These are phyloP conservation scores for Ashinkailepas kermadecensis DNA, from an alignment of 2,888 invertebrate species.

Conservation along the genomic window DNA sequence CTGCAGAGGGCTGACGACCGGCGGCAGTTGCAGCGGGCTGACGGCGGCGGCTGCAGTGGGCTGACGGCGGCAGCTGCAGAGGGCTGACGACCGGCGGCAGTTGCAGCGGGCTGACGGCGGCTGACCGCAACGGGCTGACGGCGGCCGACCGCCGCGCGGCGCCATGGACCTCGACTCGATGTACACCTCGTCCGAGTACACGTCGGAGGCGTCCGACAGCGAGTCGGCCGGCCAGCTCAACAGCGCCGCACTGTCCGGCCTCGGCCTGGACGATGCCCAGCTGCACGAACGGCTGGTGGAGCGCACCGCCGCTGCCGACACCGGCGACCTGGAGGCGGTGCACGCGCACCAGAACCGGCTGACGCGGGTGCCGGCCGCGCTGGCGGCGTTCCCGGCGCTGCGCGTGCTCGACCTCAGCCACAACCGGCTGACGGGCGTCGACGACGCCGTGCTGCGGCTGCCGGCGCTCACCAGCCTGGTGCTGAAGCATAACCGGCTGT, in stretches of 20 bases:
- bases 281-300: neutral
- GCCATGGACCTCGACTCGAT: neutral
- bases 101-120: too few species aligned
- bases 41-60: too few species aligned
- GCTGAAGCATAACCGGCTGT: conserved; percentile 80
- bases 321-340: neutral
- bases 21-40: too few species aligned
- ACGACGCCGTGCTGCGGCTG: conserved; percentile 67
- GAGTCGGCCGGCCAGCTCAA: neutral
- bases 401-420: conserved; percentile 78
- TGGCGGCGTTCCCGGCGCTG: conserved; percentile 49
- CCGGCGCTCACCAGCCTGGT: conserved; percentile 64
- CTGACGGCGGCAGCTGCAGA: too few species aligned
- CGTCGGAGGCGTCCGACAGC: conserved; percentile 3
- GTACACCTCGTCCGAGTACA: neutral
- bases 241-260: neutral
- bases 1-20: too few species aligned
- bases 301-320: neutral
- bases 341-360: neutral
- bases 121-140: neutral
- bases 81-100: too few species aligned
- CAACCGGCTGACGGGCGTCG: conserved; percentile 67
- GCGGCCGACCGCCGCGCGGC: neutral
- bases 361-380: neutral
- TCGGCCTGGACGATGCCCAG: neutral